Evolutionary conservation across 1,140 invertebrate genomes (phyloP).

Genomic region (Diorhabda elongata): DNA sequence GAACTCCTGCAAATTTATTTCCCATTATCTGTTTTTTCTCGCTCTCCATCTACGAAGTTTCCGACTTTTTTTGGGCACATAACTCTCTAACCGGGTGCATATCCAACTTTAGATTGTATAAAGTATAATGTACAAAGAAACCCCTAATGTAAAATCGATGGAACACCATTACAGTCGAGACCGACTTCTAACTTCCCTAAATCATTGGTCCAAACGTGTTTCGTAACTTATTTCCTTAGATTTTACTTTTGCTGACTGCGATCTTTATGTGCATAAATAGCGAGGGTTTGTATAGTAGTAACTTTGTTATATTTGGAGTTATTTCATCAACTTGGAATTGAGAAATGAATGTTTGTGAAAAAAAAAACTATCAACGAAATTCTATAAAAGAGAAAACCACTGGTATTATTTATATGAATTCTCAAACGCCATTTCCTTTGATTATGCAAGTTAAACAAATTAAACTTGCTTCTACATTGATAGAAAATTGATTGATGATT

Average conservation of each 20-base stretch:
- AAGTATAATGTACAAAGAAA: slow-evolving; percentile 51
- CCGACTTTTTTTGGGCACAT: slow-evolving; percentile 43
- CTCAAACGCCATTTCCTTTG: too few relatives aligned
- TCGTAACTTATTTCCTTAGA: slow-evolving; percentile 28
- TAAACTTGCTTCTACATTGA: too few relatives aligned
- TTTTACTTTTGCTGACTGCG: slow-evolving; percentile 12
- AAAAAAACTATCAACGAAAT: too few relatives aligned
- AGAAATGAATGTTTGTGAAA: too few relatives aligned
- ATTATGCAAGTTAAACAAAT: too few relatives aligned
- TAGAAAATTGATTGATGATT: too few relatives aligned
- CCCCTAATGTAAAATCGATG: slow-evolving; percentile 50
- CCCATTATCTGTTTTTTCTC: slow-evolving; percentile 48
- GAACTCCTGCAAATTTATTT: slow-evolving; percentile 46
- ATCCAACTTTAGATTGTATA: slow-evolving; percentile 49
- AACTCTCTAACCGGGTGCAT: slow-evolving; percentile 45
- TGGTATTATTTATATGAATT: too few relatives aligned
- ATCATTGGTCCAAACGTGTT: slow-evolving; percentile 40
- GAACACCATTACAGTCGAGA: slow-evolving; percentile 46
- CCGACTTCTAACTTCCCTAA: slow-evolving; percentile 44
- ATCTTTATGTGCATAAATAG: neutral
- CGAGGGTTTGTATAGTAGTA: neutral
- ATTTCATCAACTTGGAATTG: too few relatives aligned
- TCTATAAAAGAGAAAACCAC: too few relatives aligned
- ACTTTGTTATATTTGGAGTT: too few relatives aligned
- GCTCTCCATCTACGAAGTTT: slow-evolving; percentile 44